phyloP scores from a whole-genome alignment of 2,888 invertebrate species.

The Tipula confusa region DNA sequence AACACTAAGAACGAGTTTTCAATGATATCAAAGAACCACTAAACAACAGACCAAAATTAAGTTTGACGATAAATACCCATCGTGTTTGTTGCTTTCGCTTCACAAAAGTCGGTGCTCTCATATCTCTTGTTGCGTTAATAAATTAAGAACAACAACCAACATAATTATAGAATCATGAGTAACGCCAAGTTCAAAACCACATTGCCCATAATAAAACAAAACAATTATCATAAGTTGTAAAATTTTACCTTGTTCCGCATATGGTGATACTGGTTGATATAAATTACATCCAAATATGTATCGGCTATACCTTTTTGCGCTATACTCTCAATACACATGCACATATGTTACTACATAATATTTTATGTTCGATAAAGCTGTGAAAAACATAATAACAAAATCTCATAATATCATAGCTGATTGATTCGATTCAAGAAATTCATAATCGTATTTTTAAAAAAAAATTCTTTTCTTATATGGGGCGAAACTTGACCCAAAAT shows the following conservation, averaged over 20 bases:
- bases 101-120: too few relatives aligned
- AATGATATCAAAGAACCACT: too few relatives aligned
- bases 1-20: too few relatives aligned
- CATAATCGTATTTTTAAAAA: neutral
- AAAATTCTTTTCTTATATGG: neutral
- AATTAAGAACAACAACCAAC: too few relatives aligned
- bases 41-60: too few relatives aligned
- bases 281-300: neutral
- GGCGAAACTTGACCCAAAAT: neutral
- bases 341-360: neutral
- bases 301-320: too few relatives aligned
- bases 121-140: too few relatives aligned
- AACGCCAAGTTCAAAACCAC: neutral
- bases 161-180: too few relatives aligned
- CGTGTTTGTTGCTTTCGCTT: too few relatives aligned
- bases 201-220: neutral
- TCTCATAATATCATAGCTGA: neutral
- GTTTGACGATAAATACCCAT: too few relatives aligned
- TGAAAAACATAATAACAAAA: neutral
- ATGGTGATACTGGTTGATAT: neutral
- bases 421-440: neutral
- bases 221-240: neutral
- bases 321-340: too few relatives aligned
- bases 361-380: neutral
- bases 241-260: neutral